Conservation (phyloP, 2,888 invertebrate genomes). For the Rutpela maculata region DNA sequence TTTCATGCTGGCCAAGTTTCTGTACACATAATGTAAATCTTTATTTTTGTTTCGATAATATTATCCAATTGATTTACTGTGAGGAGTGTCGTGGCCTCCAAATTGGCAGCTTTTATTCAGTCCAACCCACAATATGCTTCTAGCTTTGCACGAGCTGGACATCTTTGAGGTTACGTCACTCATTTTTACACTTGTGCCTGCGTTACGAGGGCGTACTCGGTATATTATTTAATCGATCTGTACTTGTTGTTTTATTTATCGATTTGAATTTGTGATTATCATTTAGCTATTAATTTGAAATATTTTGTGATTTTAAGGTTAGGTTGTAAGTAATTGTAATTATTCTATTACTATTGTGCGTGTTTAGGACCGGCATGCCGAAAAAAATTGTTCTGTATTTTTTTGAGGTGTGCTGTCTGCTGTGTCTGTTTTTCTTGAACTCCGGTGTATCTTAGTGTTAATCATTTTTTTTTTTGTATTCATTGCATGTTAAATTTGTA, state of each 20-base stretch:
- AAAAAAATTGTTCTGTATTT: neutral
- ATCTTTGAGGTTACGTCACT: neutral
- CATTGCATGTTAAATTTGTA: too few relatives aligned
- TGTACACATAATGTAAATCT: neutral
- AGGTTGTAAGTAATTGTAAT: neutral
- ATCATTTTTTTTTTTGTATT: neutral
- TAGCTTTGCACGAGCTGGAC: neutral
- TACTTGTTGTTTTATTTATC: neutral
- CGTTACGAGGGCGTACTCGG: neutral
- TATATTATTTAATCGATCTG: slow-evolving; percentile 1
- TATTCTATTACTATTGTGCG: neutral
- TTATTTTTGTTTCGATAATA: neutral
- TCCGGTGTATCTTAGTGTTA: neutral
- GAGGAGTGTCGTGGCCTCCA: neutral
- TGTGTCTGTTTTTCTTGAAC: neutral
- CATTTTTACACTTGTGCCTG: neutral
- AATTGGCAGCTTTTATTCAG: neutral
- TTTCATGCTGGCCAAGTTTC: neutral
- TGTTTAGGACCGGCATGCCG: neutral
- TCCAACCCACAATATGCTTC: neutral
- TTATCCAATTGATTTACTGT: neutral
- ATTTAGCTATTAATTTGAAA: neutral
- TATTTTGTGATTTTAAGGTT: neutral
- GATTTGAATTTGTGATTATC: neutral
- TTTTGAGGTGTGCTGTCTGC: neutral